Conservation (phyloP, 2,113 vertebrate species). For the Planiliza haematocheilus region DNA sequence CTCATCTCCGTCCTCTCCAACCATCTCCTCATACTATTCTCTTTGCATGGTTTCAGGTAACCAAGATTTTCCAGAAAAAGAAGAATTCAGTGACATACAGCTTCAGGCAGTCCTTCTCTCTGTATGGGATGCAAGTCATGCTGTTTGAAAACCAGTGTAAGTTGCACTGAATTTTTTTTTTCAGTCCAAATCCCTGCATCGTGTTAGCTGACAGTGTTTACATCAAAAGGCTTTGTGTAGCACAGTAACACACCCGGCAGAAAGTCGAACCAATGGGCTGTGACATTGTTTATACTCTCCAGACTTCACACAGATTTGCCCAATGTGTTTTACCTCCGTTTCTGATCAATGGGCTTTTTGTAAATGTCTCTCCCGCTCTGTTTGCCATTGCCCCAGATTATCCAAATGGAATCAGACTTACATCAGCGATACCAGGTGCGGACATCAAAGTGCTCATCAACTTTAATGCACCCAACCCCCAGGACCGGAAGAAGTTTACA, state of each 20-base stretch:
- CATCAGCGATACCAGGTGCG: conserved; percentile 94
- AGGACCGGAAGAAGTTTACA: conserved; percentile 98
- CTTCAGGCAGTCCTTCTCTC: conserved; percentile 97
- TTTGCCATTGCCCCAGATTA: conserved; percentile 86
- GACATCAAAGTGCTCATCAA: conserved; percentile 98
- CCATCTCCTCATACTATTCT: not conserved
- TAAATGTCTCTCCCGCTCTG: conserved; percentile 49
- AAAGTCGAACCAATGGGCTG: conserved; percentile 29
- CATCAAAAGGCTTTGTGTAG: conserved; percentile 41
- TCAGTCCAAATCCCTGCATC: not conserved
- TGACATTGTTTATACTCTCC: conserved; percentile 45
- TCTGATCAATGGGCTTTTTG: conserved; percentile 45
- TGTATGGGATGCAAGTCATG: conserved; percentile 97
- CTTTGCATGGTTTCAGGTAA: conserved; percentile 85
- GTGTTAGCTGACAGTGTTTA: conserved; percentile 49
- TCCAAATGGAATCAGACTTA: conserved; percentile 96
- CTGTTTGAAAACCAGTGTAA: conserved; percentile 98
- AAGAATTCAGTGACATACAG: conserved; percentile 99
- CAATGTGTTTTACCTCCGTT: conserved; percentile 40
- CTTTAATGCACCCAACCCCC: conserved; percentile 98
- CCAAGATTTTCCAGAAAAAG: conserved; percentile 99
- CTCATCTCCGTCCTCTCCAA: not conserved
- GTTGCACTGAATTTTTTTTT: conserved; percentile 58
- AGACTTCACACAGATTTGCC: conserved; percentile 39
- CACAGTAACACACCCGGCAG: conserved; percentile 27